Conservation (phyloP, 2,797 vertebrate genomes). For the Acanthurus lineatus region DNA sequence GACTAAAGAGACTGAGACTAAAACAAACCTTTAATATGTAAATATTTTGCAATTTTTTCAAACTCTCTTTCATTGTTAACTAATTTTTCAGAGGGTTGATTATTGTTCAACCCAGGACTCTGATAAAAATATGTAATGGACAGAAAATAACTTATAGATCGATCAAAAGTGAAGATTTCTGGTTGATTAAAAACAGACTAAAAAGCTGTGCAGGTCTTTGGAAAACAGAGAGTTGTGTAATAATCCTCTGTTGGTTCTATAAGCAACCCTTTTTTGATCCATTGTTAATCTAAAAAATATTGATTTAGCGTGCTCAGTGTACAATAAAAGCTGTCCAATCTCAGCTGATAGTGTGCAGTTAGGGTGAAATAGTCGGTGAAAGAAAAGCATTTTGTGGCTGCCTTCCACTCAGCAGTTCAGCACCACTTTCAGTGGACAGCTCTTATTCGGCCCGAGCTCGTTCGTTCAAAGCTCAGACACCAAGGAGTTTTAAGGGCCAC, state of each 20-base stretch:
- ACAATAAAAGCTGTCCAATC: not conserved
- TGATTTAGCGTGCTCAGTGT: not conserved
- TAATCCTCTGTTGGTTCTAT: not conserved
- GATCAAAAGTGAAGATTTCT: not conserved
- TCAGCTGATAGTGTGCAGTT: not conserved
- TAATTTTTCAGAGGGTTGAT: not conserved
- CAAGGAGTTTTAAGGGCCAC: not conserved
- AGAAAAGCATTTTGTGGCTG: constrained; percentile 23
- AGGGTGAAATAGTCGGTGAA: not conserved
- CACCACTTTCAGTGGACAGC: constrained; percentile 60
- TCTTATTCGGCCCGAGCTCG: constrained; percentile 15
- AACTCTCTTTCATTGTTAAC: too few species aligned
- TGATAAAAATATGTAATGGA: too few species aligned
- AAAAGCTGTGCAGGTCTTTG: not conserved
- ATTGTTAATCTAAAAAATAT: constrained; percentile 12
- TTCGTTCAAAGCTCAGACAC: not conserved
- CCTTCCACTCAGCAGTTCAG: constrained; percentile 48
- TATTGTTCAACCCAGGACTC: too few species aligned
- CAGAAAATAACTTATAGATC: not conserved
- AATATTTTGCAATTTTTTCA: not conserved
- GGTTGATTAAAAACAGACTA: not conserved
- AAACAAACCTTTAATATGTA: not conserved
- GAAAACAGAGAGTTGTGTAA: not conserved
- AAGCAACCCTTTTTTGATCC: not conserved
- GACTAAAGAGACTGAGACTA: too few species aligned